Conservation (phyloP, 2,113 vertebrate species). For the Jaculus jaculus region DNA sequence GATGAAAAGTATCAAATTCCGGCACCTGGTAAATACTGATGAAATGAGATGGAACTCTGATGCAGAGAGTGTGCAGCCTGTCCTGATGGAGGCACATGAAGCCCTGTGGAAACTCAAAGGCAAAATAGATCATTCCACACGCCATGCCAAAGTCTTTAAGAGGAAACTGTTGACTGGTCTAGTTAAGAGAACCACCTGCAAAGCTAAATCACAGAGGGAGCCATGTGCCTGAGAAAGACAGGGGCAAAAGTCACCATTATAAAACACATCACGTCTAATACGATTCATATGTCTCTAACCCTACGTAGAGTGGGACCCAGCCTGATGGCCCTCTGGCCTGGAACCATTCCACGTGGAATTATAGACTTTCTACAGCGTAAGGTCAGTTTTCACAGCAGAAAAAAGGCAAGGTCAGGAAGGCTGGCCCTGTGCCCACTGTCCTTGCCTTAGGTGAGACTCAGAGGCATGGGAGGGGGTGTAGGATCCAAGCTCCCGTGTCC, state of each 20-base stretch:
- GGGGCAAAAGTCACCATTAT: neutral
- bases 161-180: neutral
- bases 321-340: neutral
- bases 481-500: too few species aligned
- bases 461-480: rapidly evolving
- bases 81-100: rapidly evolving
- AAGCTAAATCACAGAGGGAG: neutral
- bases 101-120: neutral
- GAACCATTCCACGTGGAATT: neutral
- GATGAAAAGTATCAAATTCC: neutral
- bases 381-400: neutral
- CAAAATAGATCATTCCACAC: neutral
- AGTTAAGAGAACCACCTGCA: neutral
- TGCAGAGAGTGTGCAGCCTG: neutral
- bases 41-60: neutral
- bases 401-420: neutral
- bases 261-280: neutral
- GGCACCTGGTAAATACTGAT: rapidly evolving
- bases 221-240: neutral
- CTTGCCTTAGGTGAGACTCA: neutral
- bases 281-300: neutral
- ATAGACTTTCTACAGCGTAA: neutral
- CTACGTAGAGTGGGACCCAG: neutral
- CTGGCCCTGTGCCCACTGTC: neutral
- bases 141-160: neutral